Conservation (phyloP, 92 coral and sea anemone genomes). For the Phenganax subtilis region DNA sequence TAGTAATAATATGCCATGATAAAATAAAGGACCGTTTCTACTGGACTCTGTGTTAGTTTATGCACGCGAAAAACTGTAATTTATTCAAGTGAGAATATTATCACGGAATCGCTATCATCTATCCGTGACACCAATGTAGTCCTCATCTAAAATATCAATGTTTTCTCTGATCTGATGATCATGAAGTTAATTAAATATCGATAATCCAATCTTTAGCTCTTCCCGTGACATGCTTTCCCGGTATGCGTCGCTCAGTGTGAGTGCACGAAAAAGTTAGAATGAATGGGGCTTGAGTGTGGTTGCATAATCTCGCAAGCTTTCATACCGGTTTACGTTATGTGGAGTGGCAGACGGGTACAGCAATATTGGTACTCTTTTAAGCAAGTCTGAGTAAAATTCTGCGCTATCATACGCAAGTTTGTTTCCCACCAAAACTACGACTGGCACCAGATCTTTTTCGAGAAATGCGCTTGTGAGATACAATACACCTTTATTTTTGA, state of each 20-base stretch:
- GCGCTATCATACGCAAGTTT: constrained; percentile 12
- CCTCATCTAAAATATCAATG: constrained; percentile 61
- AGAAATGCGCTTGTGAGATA: constrained; percentile 17
- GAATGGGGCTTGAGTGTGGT: constrained; percentile 63
- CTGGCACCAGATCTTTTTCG: background rate
- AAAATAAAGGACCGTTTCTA: background rate
- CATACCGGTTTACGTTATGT: constrained; percentile 55
- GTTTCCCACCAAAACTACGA: constrained; percentile 15
- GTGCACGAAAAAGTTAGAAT: constrained; percentile 67
- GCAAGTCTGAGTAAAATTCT: background rate
- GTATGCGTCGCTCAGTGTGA: constrained; percentile 58
- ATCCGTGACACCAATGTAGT: constrained; percentile 68
- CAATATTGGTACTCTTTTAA: constrained; percentile 54
- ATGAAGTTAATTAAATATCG: constrained; percentile 61
- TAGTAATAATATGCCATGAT: background rate
- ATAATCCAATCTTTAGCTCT: constrained; percentile 70
- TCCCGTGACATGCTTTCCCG: constrained; percentile 66
- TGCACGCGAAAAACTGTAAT: constrained; percentile 2
- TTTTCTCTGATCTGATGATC: constrained; percentile 60
- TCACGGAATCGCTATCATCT: constrained; percentile 81
- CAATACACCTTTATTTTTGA: constrained; percentile 52
- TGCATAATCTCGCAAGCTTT: constrained; percentile 61
- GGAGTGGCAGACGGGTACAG: constrained; percentile 74
- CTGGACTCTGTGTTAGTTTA: background rate
- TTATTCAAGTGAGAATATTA: constrained; percentile 42